phyloP scores from a whole-genome alignment of 2,797 vertebrate species.

The Buceros bicornis region DNA sequence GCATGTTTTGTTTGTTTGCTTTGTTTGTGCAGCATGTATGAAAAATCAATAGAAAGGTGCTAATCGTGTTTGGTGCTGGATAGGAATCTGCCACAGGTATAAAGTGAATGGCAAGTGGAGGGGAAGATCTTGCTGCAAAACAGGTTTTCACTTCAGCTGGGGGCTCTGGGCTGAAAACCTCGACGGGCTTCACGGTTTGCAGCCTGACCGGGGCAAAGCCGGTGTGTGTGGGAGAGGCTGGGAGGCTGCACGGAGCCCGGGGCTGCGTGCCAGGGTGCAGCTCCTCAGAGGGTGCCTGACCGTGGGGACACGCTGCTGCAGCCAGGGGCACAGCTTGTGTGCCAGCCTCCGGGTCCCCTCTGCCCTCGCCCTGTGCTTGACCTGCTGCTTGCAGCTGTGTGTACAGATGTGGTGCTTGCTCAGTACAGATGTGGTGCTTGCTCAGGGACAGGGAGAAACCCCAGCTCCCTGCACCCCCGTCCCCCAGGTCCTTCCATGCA shows the following conservation, averaged over 20 bases:
- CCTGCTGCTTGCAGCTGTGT: background rate
- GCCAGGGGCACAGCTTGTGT: fast-evolving
- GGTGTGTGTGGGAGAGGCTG: fast-evolving
- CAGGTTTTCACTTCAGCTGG: background rate
- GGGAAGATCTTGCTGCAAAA: background rate
- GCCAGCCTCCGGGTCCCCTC: background rate
- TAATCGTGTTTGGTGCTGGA: background rate
- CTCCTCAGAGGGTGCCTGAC: background rate
- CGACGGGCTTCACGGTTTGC: fast-evolving
- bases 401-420: background rate
- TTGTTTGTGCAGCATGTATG: background rate
- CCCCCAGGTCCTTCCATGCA: background rate
- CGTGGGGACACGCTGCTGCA: background rate
- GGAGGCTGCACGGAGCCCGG: background rate
- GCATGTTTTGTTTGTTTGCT: background rate
- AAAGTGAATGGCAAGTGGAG: background rate
- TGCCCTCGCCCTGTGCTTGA: fast-evolving
- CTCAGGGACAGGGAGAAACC: background rate
- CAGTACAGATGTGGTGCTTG: background rate
- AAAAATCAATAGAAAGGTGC: background rate
- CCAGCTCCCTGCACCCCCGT: background rate
- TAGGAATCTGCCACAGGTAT: background rate
- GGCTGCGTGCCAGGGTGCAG: fast-evolving
- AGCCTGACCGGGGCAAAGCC: fast-evolving
- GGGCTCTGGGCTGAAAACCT: background rate